phyloP scores from a whole-genome alignment of 2,797 vertebrate genomes.

The Propithecus deckenii region DNA sequence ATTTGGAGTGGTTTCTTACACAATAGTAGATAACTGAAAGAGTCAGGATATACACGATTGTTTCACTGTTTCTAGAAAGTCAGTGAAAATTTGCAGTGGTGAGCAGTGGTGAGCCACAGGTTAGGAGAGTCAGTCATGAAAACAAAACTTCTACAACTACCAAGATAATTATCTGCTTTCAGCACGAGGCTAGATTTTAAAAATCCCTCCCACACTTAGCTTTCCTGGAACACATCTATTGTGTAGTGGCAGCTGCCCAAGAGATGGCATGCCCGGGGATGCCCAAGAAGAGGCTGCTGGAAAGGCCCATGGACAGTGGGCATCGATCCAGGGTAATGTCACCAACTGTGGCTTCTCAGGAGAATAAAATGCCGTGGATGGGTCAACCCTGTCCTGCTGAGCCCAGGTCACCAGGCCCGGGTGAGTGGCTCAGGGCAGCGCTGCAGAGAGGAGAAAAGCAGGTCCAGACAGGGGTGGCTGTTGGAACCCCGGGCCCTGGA shows the following conservation, averaged over 20 bases:
- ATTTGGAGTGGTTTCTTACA: not conserved
- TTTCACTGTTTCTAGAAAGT: not conserved
- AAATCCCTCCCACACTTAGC: not conserved
- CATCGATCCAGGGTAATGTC: not conserved
- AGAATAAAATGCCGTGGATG: not conserved
- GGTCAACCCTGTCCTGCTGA: not conserved
- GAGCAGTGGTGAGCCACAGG: not conserved
- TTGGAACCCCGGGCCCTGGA: not conserved
- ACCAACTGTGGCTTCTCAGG: not conserved
- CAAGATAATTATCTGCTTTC: not conserved
- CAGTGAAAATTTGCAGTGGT: not conserved
- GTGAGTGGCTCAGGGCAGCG: fast-evolving
- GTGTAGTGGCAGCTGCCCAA: not conserved
- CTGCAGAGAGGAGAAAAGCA: not conserved
- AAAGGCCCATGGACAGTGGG: not conserved
- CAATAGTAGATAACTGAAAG: not conserved
- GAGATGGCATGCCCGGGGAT: not conserved
- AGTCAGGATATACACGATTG: fast-evolving
- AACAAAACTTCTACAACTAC: not conserved
- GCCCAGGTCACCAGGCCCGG: not conserved
- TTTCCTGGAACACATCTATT: not conserved
- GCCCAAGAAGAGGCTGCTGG: not conserved
- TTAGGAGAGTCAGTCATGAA: not conserved
- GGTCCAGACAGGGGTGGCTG: fast-evolving
- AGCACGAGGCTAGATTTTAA: not conserved